Percentiles rank a stretch among this genome's conserved stretches.
Evolutionary conservation across 2,888 invertebrate species (phyloP).

Genomic region (Hyppa rectilinea): DNA sequence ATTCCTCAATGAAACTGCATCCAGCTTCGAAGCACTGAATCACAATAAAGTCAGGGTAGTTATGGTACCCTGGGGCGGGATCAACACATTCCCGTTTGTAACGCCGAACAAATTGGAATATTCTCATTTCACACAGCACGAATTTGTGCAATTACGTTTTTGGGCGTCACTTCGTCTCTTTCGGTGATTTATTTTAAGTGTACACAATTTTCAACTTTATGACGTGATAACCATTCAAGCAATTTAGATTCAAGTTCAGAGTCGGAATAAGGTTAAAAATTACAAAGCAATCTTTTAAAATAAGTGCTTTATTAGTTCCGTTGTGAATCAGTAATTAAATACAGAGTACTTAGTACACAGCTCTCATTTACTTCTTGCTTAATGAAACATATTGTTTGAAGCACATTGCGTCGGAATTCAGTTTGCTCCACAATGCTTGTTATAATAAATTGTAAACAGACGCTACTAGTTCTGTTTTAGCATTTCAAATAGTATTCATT

Average conservation of each 20-base stretch:
- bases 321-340: conserved; percentile 48
- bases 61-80: conserved; percentile 59
- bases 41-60: conserved; percentile 66
- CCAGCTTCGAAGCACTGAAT: conserved; percentile 57
- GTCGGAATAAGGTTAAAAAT: conserved; percentile 13
- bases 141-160: conserved; percentile 57
- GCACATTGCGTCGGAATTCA: conserved; percentile 32
- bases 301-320: conserved; percentile 11
- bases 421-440: conserved; percentile 26
- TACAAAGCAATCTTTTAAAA: conserved; percentile 15
- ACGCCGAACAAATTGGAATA: conserved; percentile 65
- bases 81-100: conserved; percentile 61
- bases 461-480: conserved; percentile 14
- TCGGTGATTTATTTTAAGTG: conserved; percentile 7
- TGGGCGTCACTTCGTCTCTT: conserved; percentile 34
- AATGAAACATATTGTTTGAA: conserved; percentile 60
- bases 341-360: conserved; percentile 24
- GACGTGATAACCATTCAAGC: not conserved
- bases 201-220: conserved; percentile 33
- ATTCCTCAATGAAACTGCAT: conserved; percentile 58
- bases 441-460: conserved; percentile 29
- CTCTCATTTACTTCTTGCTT: conserved; percentile 37
- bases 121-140: conserved; percentile 51
- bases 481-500: not conserved
- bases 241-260: not conserved